Evolutionary conservation across 2,113 vertebrate genomes (phyloP), one percentile per base, ranked within the genome.

Genomic region (Pantherophis guttatus): DNA sequence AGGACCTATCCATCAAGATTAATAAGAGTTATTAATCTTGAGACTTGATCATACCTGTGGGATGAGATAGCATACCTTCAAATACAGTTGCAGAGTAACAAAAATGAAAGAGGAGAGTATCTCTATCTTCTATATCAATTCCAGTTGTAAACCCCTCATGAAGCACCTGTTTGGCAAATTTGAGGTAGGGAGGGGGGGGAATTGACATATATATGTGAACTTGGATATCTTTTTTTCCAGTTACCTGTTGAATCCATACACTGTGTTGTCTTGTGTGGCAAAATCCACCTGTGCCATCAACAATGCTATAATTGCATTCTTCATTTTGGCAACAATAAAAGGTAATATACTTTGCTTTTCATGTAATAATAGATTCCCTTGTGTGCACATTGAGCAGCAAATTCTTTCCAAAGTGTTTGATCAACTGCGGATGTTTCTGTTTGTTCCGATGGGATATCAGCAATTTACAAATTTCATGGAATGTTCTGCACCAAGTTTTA

Each of bases 231-330:
- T 95, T 95, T 2, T 97, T 94, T 97, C 19, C 97, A 99, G 99
- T 97, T 99, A 99, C 94, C 97, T 99, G 94, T 95, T 99, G 97
- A 99, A 99, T 97, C 99, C 99, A 19, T 99, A 99, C 97, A 99
- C 98, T 86, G 97, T 99, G 97, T 97, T 99, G 94, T 99, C 99
- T 94, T 99, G 99, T 94, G 98, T 99, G 87, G 99, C 99, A 94
- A 99, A 99, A 97, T 99, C 99, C 4, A 99, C 99, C 44, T 99
- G 99, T 0, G 98, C 98, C 89, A 98, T 99, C 96, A 99, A 99
- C 98, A 99, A 99, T 75, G 97, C 98, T 12, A 94, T 99, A 95
- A 97, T 99, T 91, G 98, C 98, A 9, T 97, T 99, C 97, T 99
- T 99, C 98, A 97, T 99, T 97, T 98, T 99, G 96, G 92, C 98